A percentile compares a stretch with the other conserved stretches of the same genome.
Conservation (phyloP, 2,888 invertebrate species). For the Cryptophagus acutangulus region DNA sequence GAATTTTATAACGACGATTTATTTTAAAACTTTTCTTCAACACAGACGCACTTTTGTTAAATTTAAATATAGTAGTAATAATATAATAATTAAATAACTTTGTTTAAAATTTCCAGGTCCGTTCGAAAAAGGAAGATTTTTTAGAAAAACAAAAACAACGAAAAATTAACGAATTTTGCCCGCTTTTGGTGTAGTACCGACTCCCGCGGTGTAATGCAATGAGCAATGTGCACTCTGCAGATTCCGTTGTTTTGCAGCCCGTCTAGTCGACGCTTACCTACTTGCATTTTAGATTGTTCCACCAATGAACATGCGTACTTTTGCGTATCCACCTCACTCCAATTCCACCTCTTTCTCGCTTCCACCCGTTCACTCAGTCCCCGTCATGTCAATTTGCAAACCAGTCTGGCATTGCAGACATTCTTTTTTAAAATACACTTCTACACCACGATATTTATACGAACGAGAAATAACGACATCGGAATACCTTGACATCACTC, state of each 20-base stretch:
- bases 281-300: slow-evolving; percentile 42
- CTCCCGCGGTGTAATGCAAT: slow-evolving; percentile 40
- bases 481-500: too few species aligned
- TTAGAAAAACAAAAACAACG: too few species aligned
- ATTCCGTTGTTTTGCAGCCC: slow-evolving; percentile 48
- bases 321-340: too few species aligned
- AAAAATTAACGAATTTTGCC: slow-evolving; percentile 35
- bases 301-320: slow-evolving; percentile 38
- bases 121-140: too few species aligned
- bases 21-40: too few species aligned
- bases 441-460: neutral
- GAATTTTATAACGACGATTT: too few species aligned
- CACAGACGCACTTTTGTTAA: too few species aligned
- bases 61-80: too few species aligned
- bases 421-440: slow-evolving; percentile 27
- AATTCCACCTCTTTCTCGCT: too few species aligned
- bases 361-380: slow-evolving; percentile 22
- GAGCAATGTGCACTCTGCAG: slow-evolving; percentile 45
- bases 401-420: slow-evolving; percentile 40
- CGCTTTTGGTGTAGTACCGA: slow-evolving; percentile 47
- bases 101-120: too few species aligned
- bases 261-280: slow-evolving; percentile 40
- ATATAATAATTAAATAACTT: too few species aligned
- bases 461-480: neutral
- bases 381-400: slow-evolving; percentile 34